Conservation (phyloP, 2,113 vertebrate species). For the Equus przewalskii region DNA sequence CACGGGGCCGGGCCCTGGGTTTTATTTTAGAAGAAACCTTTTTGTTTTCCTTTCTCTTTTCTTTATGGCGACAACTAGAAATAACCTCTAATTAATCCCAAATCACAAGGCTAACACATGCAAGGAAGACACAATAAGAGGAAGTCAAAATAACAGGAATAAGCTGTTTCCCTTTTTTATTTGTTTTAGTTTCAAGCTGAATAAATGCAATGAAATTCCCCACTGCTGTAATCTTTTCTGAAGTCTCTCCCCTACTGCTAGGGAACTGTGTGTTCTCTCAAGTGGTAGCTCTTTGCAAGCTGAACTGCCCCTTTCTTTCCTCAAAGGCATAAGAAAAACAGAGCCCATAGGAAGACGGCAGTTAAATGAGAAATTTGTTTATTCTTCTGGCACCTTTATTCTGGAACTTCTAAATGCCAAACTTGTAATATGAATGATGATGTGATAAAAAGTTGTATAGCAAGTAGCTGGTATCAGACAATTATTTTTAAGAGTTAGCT, state of each 20-base stretch:
- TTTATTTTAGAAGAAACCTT: neutral
- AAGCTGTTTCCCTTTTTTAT: slow-evolving; percentile 80
- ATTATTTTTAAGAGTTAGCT: slow-evolving; percentile 16
- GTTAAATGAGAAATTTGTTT: slow-evolving; percentile 37
- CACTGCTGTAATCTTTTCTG: slow-evolving; percentile 52
- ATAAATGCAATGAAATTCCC: slow-evolving; percentile 54
- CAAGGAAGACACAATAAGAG: slow-evolving; percentile 78
- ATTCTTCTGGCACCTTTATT: slow-evolving; percentile 29
- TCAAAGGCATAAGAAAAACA: slow-evolving; percentile 55
- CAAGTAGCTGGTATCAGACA: neutral
- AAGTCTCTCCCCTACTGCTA: slow-evolving; percentile 59
- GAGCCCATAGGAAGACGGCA: slow-evolving; percentile 56
- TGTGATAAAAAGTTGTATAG: neutral
- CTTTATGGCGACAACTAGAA: slow-evolving; percentile 63
- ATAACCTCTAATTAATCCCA: slow-evolving; percentile 71
- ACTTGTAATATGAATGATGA: neutral
- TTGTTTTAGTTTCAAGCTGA: slow-evolving; percentile 77
- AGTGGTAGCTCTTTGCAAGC: slow-evolving; percentile 71
- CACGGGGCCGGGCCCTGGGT: no score
- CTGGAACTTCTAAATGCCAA: neutral
- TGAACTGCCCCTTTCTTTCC: slow-evolving; percentile 73
- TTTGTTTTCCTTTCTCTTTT: slow-evolving; percentile 1
- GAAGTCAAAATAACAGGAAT: slow-evolving; percentile 81
- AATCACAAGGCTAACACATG: slow-evolving; percentile 77
- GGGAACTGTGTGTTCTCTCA: slow-evolving; percentile 76